phyloP scores from a whole-genome alignment of 2,888 invertebrate genomes.

The Polydrusus tereticollis region DNA sequence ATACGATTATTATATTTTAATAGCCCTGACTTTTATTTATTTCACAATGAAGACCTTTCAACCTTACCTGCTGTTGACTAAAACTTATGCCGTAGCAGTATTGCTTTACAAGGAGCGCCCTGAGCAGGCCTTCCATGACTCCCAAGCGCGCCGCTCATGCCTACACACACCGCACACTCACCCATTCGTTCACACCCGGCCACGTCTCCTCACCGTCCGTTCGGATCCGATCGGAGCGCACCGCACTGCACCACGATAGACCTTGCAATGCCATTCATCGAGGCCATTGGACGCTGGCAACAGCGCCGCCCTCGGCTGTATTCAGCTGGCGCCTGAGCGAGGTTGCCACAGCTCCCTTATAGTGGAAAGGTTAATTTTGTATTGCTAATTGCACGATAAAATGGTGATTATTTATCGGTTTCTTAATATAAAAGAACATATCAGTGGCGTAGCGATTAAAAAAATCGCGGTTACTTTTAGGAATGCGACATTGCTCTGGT shows the following conservation, averaged over 20 bases:
- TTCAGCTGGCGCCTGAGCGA: constrained; percentile 64
- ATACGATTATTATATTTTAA: no score
- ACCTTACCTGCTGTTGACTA: constrained; percentile 60
- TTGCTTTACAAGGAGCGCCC: constrained; percentile 64
- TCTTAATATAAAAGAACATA: not conserved
- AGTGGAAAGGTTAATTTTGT: not conserved
- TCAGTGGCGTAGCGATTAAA: not conserved
- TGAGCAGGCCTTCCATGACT: constrained; percentile 68
- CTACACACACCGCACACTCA: constrained; percentile 23
- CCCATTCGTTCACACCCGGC: constrained; percentile 48
- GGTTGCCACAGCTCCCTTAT: constrained; percentile 43
- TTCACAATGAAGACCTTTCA: not conserved
- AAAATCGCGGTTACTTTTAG: not conserved
- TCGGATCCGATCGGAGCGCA: constrained; percentile 47
- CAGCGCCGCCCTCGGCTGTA: constrained; percentile 63
- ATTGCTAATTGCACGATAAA: not conserved
- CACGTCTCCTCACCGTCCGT: constrained; percentile 28
- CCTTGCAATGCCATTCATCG: constrained; percentile 77
- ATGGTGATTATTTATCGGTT: not conserved
- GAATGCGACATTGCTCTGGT: no score
- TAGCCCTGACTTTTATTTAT: no score
- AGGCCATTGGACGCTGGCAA: constrained; percentile 73
- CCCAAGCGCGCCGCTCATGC: constrained; percentile 19
- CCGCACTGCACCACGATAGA: constrained; percentile 68
- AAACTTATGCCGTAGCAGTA: constrained; percentile 62